Percentiles rank a stretch among this genome's conserved stretches.
These are phyloP conservation scores for Lophotis ruficrista DNA, from an alignment of 2,113 vertebrate genomes.

Conservation along the genomic window DNA sequence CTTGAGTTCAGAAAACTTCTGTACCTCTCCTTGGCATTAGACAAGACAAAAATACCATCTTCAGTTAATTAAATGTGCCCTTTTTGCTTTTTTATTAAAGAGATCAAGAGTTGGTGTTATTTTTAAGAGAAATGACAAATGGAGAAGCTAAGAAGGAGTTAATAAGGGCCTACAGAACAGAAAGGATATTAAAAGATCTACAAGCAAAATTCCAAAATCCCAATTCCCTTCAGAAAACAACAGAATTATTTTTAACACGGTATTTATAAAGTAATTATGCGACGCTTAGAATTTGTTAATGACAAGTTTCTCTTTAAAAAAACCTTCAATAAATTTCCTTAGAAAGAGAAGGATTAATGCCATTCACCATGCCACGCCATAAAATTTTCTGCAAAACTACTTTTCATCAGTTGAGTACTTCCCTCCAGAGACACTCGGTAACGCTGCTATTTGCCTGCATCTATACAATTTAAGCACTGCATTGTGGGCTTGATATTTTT, in stretches of 20 bases:
- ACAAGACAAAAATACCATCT: neutral
- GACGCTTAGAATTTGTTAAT: neutral
- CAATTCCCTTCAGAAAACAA: constrained; percentile 52
- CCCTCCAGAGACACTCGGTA: neutral
- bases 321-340: neutral
- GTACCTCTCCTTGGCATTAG: neutral
- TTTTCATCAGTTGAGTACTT: neutral
- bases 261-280: constrained; percentile 39
- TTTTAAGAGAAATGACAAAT: neutral
- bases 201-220: constrained; percentile 40
- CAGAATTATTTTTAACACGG: constrained; percentile 38
- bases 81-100: neutral
- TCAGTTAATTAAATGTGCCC: neutral
- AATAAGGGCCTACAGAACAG: neutral
- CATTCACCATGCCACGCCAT: neutral
- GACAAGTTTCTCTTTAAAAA: neutral
- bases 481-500: neutral
- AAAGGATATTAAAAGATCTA: constrained; percentile 40
- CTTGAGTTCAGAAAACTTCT: neutral
- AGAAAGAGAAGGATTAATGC: neutral
- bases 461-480: neutral
- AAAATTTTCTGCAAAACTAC: neutral
- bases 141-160: neutral
- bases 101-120: neutral
- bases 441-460: neutral